Evolutionary conservation across 2,888 invertebrate species (phyloP).

Genomic region (Leucophora obtusa): DNA sequence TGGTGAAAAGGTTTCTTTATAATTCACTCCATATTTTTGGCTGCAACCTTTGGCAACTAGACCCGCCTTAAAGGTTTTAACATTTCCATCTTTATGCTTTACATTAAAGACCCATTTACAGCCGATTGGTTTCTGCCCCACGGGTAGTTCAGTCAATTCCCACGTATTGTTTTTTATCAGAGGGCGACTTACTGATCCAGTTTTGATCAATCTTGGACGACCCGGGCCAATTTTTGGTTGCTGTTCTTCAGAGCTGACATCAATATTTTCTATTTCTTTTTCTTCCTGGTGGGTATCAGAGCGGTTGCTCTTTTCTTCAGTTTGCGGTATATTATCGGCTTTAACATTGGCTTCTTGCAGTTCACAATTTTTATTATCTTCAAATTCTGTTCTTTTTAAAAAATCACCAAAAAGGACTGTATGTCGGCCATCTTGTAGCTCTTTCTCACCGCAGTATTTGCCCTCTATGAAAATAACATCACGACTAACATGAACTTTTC

Average conservation of each 20-base stretch:
- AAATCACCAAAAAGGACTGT: too few relatives aligned
- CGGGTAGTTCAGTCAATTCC: conserved; percentile 48
- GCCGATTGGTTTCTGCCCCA: conserved; percentile 48
- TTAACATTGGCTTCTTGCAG: not conserved
- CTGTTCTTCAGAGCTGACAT: not conserved
- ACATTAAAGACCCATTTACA: conserved; percentile 60
- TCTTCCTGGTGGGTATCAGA: not conserved
- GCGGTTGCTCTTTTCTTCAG: not conserved
- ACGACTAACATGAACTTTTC: too few relatives aligned
- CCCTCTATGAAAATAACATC: too few relatives aligned
- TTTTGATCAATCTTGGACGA: conserved; percentile 15
- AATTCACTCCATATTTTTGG: too few relatives aligned
- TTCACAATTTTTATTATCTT: not conserved
- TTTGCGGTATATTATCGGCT: not conserved
- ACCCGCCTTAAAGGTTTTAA: conserved; percentile 57
- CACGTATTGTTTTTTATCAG: conserved; percentile 57
- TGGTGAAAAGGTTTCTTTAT: too few relatives aligned
- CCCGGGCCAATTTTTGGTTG: conserved; percentile 28
- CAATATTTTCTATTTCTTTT: not conserved
- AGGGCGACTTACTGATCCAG: conserved; percentile 26
- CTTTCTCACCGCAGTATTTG: too few relatives aligned
- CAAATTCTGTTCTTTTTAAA: too few relatives aligned
- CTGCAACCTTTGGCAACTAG: too few relatives aligned
- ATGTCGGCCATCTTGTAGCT: too few relatives aligned
- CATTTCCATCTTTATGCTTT: conserved; percentile 46